Percentiles rank a stretch among this genome's conserved stretches.
Evolutionary conservation across 2,797 vertebrate species (phyloP).

Genomic region (Myotis vivesi): DNA sequence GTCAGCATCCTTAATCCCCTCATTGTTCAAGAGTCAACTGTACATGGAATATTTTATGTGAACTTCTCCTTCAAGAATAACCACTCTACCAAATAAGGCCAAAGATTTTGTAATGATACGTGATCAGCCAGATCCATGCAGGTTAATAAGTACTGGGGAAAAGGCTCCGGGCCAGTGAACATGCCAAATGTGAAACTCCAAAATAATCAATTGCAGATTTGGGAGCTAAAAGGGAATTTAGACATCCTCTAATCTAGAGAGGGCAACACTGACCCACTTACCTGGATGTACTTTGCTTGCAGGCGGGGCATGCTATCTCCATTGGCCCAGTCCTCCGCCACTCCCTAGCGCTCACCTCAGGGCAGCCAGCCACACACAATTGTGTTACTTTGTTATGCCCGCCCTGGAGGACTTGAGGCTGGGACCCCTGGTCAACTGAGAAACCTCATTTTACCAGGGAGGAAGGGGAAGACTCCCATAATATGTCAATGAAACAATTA

Average conservation of each 20-base stretch:
- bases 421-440: not conserved
- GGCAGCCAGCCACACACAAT: not conserved
- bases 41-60: not conserved
- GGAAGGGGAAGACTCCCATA: not conserved
- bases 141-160: not conserved
- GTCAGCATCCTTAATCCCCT: not conserved
- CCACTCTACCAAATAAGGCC: not conserved
- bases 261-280: not conserved
- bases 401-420: not conserved
- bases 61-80: not conserved
- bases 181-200: conserved; percentile 4
- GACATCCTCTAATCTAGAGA: not conserved
- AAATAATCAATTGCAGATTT: not conserved
- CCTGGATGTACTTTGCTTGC: not conserved
- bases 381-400: not conserved
- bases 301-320: not conserved
- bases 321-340: not conserved
- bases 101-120: not conserved
- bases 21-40: not conserved
- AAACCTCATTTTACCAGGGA: not conserved
- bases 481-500: not conserved
- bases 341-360: not conserved
- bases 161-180: not conserved
- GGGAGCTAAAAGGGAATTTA: not conserved
- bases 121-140: not conserved